Percentiles rank a stretch among this genome's conserved stretches.
phyloP scores from a whole-genome alignment of 2,113 vertebrate species.

The Mustela lutreola region DNA sequence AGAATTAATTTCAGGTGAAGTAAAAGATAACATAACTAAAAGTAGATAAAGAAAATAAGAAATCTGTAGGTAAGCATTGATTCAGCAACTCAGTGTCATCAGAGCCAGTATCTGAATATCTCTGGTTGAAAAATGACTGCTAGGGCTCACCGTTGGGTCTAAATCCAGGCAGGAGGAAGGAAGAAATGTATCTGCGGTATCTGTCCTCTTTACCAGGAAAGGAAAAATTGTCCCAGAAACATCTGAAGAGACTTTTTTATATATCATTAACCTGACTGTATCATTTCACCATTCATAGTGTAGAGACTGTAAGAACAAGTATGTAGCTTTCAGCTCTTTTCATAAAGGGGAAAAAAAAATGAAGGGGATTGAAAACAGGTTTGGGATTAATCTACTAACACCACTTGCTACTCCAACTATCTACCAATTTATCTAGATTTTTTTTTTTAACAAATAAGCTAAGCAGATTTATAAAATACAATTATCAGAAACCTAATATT shows the following conservation, averaged over 20 bases:
- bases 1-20: neutral
- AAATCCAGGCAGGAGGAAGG: neutral
- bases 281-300: accelerated
- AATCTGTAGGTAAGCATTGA: neutral
- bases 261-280: neutral
- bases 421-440: neutral
- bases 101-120: neutral
- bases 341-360: neutral
- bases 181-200: neutral
- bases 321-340: neutral
- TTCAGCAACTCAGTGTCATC: neutral
- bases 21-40: neutral
- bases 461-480: neutral
- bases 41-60: neutral
- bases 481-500: neutral
- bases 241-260: neutral
- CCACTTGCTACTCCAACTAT: neutral
- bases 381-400: neutral
- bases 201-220: neutral
- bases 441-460: neutral
- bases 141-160: neutral
- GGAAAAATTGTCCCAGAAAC: neutral
- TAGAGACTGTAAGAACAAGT: neutral
- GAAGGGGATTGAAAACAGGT: neutral
- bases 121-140: neutral